Evolutionary conservation across 2,113 vertebrate genomes (phyloP), one percentile per base, ranked within the genome.

Genomic region (Fregetta grallaria): DNA sequence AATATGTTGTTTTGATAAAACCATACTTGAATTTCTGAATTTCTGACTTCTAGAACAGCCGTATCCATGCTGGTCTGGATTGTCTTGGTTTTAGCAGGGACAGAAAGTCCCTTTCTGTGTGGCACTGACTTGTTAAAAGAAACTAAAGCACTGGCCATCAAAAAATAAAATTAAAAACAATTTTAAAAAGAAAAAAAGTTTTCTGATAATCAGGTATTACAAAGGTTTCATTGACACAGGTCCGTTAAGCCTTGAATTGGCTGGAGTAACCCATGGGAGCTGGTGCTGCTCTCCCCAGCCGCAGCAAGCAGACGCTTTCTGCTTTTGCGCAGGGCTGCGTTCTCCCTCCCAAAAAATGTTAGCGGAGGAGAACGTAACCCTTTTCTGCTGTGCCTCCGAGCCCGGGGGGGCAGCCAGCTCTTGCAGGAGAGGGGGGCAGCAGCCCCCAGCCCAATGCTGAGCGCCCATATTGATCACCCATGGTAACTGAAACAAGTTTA

Each of bases 221-320:
- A 78, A 56, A 32, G 42, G 26, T 21, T 53, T 11, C 45, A 30
- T 30, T 81, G 70, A 66, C 72, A 27, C 22, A 25, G 23, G 9
- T 53, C 56, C 5, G 8, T 66, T 27, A 47, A 86, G 25, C 53
- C 25, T 58, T 59, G 27, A 56, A 13, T 11, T 44, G 61, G 49
- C 66, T 47, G 0, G 2, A n/a, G 38, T 26, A 22, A 10, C 53
- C 74, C 15, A 1, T 1, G 40, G 8, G 36, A 34, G 23, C 12
- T 40, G 55, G 55, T 3, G 11, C 44, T 32, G 58, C 45, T 36
- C 68, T 32, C 56, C 52, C 15, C 20, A 22, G 44, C 53, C 36
- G 6, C 65, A n/a, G 67, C 40, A 26, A 55, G 59, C 65, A 38
- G 80, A 49, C 6, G 19, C 66, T 62, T 65, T 66, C 66, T 62